Base-by-base conservation (phyloP, 2,888 invertebrate species). In the Scaptomyza cyrtandrae region DNA sequence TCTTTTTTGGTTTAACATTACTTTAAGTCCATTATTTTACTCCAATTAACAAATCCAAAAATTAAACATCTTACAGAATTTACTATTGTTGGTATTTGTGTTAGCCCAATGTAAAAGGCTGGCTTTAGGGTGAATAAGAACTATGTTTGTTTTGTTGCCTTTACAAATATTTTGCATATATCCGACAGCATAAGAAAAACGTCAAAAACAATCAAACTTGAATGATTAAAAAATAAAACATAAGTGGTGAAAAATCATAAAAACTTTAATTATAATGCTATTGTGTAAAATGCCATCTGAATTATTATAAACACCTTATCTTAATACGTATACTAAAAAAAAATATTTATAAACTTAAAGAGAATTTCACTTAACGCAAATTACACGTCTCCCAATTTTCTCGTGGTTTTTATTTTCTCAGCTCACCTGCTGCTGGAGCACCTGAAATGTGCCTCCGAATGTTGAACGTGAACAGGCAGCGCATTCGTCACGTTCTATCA, bases 401-500 rank as follows among this genome's bases (percentile, higher is more conserved):
- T 39, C 39, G 29, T 46, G 9, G 6, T 27, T 49, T 41, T 53
- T 49, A 41, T 37, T 37, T 49, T 56, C 16, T 10, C 71, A 49
- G 9, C 49, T 50, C 41, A 70, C 57, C 67, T 56, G 45, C 67
- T 52, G 45, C 52, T 29, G 37, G n/a, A 29, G 53, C 70, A 50
- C 55, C 19, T 44, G 39, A 58, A 46, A 54, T 69, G 41, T 41
- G 52, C 52, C 44, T 49, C 33, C 43, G 50, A 60, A 27, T 46
- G 41, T 56, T 19, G 3, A 70, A 41, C 24, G 48, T 49, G 41
- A 39, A 45, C 59, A 19, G n/a, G 33, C 50, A 44, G 54, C 55
- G 61, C 62, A 81, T 88, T 86, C 85, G 79, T 88, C 88, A 85
- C 85, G 85, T 80, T 85, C 82, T 64, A 24, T 37, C n/a, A 69